Evolutionary conservation across 2,888 invertebrate species (phyloP).

Genomic region (Eristalis intricaria): DNA sequence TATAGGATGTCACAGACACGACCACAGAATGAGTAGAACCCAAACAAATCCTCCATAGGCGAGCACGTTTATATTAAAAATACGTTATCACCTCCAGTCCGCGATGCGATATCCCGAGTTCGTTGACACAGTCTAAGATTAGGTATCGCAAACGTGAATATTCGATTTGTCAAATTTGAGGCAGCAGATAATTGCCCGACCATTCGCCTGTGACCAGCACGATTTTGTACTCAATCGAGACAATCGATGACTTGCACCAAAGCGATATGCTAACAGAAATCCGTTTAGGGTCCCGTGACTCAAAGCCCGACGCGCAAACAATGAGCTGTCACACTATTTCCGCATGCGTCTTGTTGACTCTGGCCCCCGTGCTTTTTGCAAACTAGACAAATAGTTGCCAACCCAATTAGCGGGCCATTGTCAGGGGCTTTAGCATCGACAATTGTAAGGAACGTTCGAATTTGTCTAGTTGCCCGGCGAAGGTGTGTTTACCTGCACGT

Average conservation of each 20-base stretch:
- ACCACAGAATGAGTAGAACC: too few species aligned
- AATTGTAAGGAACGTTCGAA: constrained; percentile 22
- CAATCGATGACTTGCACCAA: background rate
- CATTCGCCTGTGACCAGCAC: background rate
- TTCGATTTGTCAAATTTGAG: background rate
- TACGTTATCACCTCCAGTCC: background rate
- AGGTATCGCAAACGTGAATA: background rate
- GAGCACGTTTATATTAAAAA: background rate
- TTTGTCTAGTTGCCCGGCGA: constrained; percentile 2
- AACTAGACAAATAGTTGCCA: constrained; percentile 50
- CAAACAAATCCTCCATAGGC: too few species aligned
- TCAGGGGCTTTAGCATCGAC: constrained; percentile 45
- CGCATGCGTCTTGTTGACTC: constrained; percentile 32
- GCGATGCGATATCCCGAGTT: background rate
- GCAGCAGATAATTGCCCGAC: background rate
- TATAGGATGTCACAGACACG: too few species aligned
- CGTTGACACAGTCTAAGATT: background rate
- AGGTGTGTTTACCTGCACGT: constrained; percentile 58
- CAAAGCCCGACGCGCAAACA: constrained; percentile 11
- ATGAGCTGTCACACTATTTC: constrained; percentile 36
- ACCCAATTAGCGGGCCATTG: constrained; percentile 62
- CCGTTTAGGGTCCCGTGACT: background rate
- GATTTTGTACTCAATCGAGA: background rate
- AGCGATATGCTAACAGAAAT: background rate
- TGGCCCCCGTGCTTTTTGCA: constrained; percentile 33